A percentile compares a stretch with the other conserved stretches of the same genome.
These are phyloP conservation scores for Pungitius pungitius DNA, from an alignment of 2,113 vertebrate species.

Conservation along the genomic window DNA sequence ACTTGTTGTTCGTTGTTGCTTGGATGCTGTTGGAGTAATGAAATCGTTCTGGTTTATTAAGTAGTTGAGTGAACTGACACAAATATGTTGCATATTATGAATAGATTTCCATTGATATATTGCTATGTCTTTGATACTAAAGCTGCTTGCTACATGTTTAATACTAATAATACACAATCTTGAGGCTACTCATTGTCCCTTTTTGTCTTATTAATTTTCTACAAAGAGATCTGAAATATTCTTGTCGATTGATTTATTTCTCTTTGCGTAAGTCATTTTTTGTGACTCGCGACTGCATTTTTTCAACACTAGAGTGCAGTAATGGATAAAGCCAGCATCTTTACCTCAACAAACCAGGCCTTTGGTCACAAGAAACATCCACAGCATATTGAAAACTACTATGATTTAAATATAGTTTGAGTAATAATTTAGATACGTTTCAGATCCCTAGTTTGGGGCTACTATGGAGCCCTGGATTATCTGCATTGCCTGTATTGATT, in stretches of 20 bases:
- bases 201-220: not conserved
- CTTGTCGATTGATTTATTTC: not conserved
- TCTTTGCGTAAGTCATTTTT: not conserved
- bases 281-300: slow-evolving; percentile 27
- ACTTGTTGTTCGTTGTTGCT: not conserved
- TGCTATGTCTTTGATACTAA: not conserved
- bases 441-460: not conserved
- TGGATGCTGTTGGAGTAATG: not conserved
- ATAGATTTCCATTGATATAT: not conserved
- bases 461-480: not conserved
- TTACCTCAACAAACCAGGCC: not conserved
- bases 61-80: not conserved
- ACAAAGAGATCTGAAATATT: not conserved
- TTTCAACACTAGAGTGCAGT: slow-evolving; percentile 66
- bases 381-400: not conserved
- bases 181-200: not conserved
- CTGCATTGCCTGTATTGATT: not conserved
- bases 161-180: not conserved
- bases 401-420: not conserved
- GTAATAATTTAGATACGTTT: not conserved
- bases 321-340: slow-evolving; percentile 19
- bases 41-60: not conserved
- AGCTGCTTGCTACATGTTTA: not conserved
- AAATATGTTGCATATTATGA: not conserved
- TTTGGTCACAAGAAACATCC: not conserved